Base-by-base conservation (phyloP, 2,113 vertebrate genomes). In the Oophaga pumilio region DNA sequence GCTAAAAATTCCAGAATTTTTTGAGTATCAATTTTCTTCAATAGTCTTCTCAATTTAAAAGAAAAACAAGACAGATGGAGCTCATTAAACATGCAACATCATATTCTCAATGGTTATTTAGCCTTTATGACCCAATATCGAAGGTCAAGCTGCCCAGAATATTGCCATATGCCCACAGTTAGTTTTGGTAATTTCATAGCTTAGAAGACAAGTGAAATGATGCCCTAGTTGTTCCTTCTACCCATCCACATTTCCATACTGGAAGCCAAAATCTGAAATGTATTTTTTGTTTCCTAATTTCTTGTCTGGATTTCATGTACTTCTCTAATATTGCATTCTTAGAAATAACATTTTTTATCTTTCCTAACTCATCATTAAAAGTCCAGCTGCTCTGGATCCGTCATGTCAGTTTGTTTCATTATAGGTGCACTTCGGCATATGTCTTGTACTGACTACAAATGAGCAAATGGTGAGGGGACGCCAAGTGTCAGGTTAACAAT, bases 391-490 rank as follows among this genome's bases (percentile, higher is more conserved):
- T 9, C 9, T 18, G 22, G 71, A 74, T 43, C 43, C 71, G 22
- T 43, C 9, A 15, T 15, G 43, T 43, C 17, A 14, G 15, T 43
- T 17, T 43, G 33, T 50, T 74, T 74, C 43, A 74, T 74, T 74
- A 74, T 74, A 74, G 71, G 43, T 14, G 71, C 71, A 74, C 71
- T 43, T 49, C 43, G 71, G 43, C 71, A 74, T 74, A 74, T 74
- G 71, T 50, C 71, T 50, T 50, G 33, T 50, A 20, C 71, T 74
- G 71, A 74, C 71, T 22, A 74, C 33, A 74, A 74, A 74, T 74
- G 28, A 74, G 22, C 71, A 22, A 74, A 74, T 50, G 18, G 33
- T 50, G 12, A 49, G 43, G 71, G 43, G 33, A 74, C 17, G 0
- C 33, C 71, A 50, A 74, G 5, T 50, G 71, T 43, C 43, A 50